Evolutionary conservation across 2,797 vertebrate genomes (phyloP).

Genomic region (Helicolenus hilgendorfi): DNA sequence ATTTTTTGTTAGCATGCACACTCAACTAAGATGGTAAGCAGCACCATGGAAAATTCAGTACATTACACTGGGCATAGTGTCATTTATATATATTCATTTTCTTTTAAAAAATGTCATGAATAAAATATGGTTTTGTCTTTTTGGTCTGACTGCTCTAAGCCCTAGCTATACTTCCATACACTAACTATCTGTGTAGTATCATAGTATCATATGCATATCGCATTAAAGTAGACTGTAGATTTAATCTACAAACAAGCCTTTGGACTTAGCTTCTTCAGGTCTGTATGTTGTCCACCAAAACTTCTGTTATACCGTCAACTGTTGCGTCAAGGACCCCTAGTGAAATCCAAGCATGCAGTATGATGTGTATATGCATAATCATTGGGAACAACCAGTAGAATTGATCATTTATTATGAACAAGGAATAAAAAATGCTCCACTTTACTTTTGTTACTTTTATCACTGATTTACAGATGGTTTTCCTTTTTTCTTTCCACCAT

Average conservation of each 20-base stretch:
- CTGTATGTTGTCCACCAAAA: neutral
- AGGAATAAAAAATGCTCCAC: neutral
- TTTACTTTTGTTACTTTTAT: neutral
- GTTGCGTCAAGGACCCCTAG: neutral
- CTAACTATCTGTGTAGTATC: neutral
- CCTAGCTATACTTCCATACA: neutral
- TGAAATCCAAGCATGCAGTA: neutral
- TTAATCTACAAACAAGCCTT: neutral
- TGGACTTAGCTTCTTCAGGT: neutral
- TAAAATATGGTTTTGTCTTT: neutral
- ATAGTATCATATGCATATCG: neutral
- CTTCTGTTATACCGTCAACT: neutral
- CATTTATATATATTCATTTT: neutral
- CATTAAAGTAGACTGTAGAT: neutral
- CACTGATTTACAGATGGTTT: neutral
- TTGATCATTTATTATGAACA: neutral
- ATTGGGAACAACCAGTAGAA: neutral
- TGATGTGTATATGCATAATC: neutral
- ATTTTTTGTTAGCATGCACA: neutral
- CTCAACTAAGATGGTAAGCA: neutral
- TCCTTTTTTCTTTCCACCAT: neutral
- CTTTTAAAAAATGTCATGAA: neutral
- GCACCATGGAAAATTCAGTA: neutral
- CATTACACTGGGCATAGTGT: neutral
- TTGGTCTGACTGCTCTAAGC: neutral